These are phyloP conservation scores for Daktulosphaira vitifoliae DNA, from an alignment of 1,140 invertebrate species.

Conservation along the genomic window DNA sequence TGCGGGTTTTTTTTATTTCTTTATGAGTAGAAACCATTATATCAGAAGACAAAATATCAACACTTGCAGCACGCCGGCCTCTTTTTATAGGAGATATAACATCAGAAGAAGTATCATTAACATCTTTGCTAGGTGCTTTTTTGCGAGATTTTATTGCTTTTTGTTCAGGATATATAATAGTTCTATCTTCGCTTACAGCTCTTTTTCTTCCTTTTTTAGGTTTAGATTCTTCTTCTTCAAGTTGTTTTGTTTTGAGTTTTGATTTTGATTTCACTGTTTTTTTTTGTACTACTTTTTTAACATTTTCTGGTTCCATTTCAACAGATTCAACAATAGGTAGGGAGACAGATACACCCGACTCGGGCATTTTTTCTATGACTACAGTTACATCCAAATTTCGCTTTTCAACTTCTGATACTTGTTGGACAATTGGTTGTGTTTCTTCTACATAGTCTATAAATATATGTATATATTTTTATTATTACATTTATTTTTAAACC, in stretches of 20 bases:
- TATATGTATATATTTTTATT: too few relatives aligned
- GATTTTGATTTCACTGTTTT: background rate
- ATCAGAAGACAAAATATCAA: background rate
- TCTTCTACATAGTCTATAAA: background rate
- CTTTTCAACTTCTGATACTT: too few relatives aligned
- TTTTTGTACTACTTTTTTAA: background rate
- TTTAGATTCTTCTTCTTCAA: background rate
- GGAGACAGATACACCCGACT: background rate
- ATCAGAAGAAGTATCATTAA: background rate
- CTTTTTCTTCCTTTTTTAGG: background rate
- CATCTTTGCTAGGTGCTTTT: conserved; percentile 1
- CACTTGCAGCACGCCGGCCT: background rate
- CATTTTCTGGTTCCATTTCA: background rate
- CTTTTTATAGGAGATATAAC: background rate
- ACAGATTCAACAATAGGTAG: background rate
- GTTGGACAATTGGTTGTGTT: too few relatives aligned
- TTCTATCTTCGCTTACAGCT: background rate
- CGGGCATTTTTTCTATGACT: background rate
- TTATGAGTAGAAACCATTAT: background rate
- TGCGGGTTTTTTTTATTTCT: background rate
- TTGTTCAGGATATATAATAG: background rate
- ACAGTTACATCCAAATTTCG: background rate
- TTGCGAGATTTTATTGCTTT: background rate
- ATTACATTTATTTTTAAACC: too few relatives aligned
- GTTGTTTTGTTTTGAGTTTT: background rate